These are phyloP conservation scores for Epizoanthus fatuus DNA, from an alignment of 92 coral and sea anemone species.

Conservation along the genomic window DNA sequence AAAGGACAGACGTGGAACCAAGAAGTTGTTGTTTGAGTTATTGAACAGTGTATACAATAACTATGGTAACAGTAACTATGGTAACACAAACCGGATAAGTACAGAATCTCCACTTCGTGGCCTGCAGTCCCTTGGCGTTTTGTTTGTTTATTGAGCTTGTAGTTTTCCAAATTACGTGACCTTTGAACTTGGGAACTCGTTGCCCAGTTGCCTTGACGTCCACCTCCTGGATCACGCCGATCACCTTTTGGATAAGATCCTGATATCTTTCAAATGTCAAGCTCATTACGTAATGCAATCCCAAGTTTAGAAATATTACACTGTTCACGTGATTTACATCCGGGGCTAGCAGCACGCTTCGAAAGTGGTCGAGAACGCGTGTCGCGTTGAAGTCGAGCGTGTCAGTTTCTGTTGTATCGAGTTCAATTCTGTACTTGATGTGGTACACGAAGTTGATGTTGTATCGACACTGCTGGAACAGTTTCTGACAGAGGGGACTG, in stretches of 20 bases:
- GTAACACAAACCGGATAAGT: conserved; percentile 56
- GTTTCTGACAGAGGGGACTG: conserved; percentile 22
- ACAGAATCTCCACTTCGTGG: conserved; percentile 78
- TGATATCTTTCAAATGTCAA: conserved; percentile 39
- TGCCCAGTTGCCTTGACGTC: neutral
- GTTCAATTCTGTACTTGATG: conserved; percentile 34
- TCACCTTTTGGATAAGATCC: conserved; percentile 13
- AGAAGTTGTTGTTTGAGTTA: too few relatives aligned
- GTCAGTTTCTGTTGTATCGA: conserved; percentile 32
- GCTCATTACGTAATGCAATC: conserved; percentile 46
- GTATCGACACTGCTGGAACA: conserved; percentile 44
- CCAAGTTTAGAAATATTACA: conserved; percentile 39
- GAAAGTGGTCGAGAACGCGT: conserved; percentile 58
- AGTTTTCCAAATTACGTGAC: conserved; percentile 40
- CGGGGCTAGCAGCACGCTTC: conserved; percentile 64
- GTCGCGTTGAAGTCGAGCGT: conserved; percentile 22
- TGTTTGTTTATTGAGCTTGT: conserved; percentile 33
- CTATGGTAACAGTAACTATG: too few relatives aligned
- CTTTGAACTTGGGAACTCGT: conserved; percentile 21
- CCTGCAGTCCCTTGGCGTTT: conserved; percentile 49
- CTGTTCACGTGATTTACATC: conserved; percentile 79
- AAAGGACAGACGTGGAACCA: too few relatives aligned
- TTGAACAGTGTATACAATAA: too few relatives aligned
- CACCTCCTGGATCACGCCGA: conserved; percentile 23
- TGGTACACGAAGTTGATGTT: conserved; percentile 41